Base-by-base conservation (phyloP, 2,113 vertebrate species). In the Erpornis zantholeuca region DNA sequence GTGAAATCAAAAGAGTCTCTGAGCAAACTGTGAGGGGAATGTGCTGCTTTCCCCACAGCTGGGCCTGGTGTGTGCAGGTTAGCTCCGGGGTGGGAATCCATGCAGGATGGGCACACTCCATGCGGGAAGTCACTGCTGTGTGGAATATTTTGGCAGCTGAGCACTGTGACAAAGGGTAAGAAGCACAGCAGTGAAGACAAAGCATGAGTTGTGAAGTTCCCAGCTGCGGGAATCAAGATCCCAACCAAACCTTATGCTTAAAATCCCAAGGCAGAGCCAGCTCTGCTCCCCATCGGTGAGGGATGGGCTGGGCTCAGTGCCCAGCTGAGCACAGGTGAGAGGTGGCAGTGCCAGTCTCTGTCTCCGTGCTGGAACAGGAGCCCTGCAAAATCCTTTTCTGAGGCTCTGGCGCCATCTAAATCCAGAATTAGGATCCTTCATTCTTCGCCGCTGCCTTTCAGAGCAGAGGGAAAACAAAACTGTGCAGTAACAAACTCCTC, bases 171-270 rank as follows among this genome's bases (percentile, higher is more conserved):
- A 75, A 4, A 0, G 53, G 60, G 44, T 4, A 22, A 84, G 61
- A 3, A 18, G 31, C 33, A 9, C 31, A 44, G 45, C 3, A 3
- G 22, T 1, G 6, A 52, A 21, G 45, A 35, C 35, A 40, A 54
- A 71, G 36, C 8, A 3, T 0, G n/a, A 6, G 0, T 0, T 5
- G 35, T 47, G 8, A 16, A n/a, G 49, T 12, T 59, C 33, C 47
- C 70, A 45, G 49, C 44, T n/a, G 24, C 3, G 7, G 31, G 61
- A 63, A 38, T 59, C 4, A 1, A 35, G 23, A 45, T 13, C 23
- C 40, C 36, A 11, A 68, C 7, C 15, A 36, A 66, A 69, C 1
- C 0, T 18, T 2, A 1, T 0, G 0, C 33, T 42, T 9, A 4
- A 65, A 50, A 3, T 6, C 11, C 23, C 44, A 1, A 23, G 50